These are phyloP conservation scores for Philopotamus ludificatus DNA, from an alignment of 1,140 invertebrate genomes.

Conservation along the genomic window DNA sequence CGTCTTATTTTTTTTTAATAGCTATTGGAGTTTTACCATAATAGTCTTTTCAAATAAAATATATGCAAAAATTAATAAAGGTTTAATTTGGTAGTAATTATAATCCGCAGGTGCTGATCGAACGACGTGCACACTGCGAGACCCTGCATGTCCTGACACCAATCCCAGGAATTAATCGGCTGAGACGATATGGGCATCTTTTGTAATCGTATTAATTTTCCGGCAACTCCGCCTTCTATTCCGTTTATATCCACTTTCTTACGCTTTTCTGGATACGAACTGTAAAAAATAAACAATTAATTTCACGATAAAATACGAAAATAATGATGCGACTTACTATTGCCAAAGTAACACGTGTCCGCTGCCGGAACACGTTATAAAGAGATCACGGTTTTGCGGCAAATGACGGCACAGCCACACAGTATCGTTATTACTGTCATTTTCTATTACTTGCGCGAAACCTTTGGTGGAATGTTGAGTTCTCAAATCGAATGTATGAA, in stretches of 20 bases:
- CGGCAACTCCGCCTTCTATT: conserved; percentile 70
- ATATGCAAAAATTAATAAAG: conserved; percentile 44
- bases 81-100: conserved; percentile 90
- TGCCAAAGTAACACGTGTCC: conserved; percentile 90
- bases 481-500: conserved; percentile 86
- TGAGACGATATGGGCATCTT: conserved; percentile 81
- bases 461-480: conserved; percentile 87
- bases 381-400: conserved; percentile 93
- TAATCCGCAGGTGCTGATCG: conserved; percentile 86
- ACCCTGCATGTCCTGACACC: conserved; percentile 88
- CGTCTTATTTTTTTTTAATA: not conserved
- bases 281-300: conserved; percentile 49
- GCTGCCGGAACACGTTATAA: conserved; percentile 84
- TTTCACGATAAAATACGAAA: not conserved
- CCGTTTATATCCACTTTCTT: conserved; percentile 69
- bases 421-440: conserved; percentile 49
- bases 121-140: conserved; percentile 86
- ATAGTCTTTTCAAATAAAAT: not conserved
- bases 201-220: conserved; percentile 74
- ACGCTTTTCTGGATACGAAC: conserved; percentile 80
- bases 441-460: conserved; percentile 65
- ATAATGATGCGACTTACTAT: conserved; percentile 70
- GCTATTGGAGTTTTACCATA: not conserved
- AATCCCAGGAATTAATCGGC: conserved; percentile 86
- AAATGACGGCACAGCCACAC: conserved; percentile 86